Conservation (phyloP, 2,797 vertebrate species). For the Arrhamphus sclerolepis region DNA sequence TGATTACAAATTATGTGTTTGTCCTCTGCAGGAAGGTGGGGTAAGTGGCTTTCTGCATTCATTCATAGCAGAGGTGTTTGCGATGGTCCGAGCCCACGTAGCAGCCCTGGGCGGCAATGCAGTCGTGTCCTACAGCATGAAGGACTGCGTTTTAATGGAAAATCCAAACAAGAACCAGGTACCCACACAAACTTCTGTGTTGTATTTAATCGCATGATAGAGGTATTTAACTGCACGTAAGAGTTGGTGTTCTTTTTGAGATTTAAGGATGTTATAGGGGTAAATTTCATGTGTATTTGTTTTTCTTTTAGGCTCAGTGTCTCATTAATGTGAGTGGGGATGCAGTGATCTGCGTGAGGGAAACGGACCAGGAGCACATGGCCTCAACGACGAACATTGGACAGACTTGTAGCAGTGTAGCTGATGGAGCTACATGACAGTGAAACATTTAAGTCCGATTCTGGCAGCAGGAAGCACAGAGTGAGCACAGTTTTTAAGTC, state of each 20-base stretch:
- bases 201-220: neutral
- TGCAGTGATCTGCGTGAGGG: conserved; percentile 90
- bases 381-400: conserved; percentile 52
- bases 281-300: neutral
- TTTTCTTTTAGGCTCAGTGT: conserved; percentile 89
- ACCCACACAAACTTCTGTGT: conserved; percentile 10
- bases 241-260: neutral
- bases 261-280: neutral
- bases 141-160: conserved; percentile 99
- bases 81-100: conserved; percentile 97
- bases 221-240: neutral
- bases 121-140: conserved; percentile 98
- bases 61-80: conserved; percentile 97
- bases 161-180: conserved; percentile 99
- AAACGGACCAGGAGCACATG: conserved; percentile 86
- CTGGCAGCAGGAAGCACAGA: conserved; percentile 22
- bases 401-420: conserved; percentile 51
- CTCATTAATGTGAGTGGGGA: conserved; percentile 98
- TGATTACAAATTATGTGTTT: conserved; percentile 3
- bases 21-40: conserved; percentile 88
- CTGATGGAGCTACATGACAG: conserved; percentile 72
- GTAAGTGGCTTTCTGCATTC: conserved; percentile 97
- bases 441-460: conserved; percentile 16
- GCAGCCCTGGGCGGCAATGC: conserved; percentile 97
- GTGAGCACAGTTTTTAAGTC: conserved; percentile 29